These are phyloP conservation scores for Pyxicephalus adspersus DNA, from an alignment of 2,113 vertebrate species.

Conservation along the genomic window DNA sequence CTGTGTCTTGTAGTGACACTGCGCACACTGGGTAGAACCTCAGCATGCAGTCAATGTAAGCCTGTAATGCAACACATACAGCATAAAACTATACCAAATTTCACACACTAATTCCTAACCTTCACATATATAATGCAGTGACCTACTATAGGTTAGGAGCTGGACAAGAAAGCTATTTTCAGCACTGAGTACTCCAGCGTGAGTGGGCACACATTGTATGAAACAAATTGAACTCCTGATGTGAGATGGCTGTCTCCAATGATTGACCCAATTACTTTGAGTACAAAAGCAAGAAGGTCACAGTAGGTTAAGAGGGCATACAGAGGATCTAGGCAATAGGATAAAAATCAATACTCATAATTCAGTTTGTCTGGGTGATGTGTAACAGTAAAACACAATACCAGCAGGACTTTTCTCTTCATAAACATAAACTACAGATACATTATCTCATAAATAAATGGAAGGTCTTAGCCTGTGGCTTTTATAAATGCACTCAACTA, in stretches of 20 bases:
- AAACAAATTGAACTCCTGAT: not conserved
- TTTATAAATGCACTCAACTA: constrained; percentile 29
- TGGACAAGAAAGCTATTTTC: not conserved
- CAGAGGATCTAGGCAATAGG: constrained; percentile 37
- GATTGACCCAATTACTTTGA: constrained; percentile 68
- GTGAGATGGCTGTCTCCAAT: constrained; percentile 59
- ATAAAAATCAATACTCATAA: constrained; percentile 53
- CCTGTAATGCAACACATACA: too few relatives aligned
- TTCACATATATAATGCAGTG: not conserved
- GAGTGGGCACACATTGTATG: not conserved
- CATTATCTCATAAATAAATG: not conserved
- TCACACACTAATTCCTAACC: too few relatives aligned
- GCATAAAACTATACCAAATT: too few relatives aligned
- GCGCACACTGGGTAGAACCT: too few relatives aligned
- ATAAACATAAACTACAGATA: constrained; percentile 1
- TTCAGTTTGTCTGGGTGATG: constrained; percentile 34
- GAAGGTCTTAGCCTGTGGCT: not conserved
- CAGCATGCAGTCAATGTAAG: too few relatives aligned
- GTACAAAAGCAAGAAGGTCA: constrained; percentile 59
- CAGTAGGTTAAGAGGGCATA: constrained; percentile 62
- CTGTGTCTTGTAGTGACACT: too few relatives aligned
- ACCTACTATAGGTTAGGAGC: not conserved
- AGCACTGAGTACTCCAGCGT: not conserved
- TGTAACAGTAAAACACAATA: constrained; percentile 33
- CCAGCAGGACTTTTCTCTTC: constrained; percentile 9